A percentile compares a stretch with the other conserved stretches of the same genome.
phyloP scores from a whole-genome alignment of 2,113 vertebrate species.

The Apeltes quadracus region DNA sequence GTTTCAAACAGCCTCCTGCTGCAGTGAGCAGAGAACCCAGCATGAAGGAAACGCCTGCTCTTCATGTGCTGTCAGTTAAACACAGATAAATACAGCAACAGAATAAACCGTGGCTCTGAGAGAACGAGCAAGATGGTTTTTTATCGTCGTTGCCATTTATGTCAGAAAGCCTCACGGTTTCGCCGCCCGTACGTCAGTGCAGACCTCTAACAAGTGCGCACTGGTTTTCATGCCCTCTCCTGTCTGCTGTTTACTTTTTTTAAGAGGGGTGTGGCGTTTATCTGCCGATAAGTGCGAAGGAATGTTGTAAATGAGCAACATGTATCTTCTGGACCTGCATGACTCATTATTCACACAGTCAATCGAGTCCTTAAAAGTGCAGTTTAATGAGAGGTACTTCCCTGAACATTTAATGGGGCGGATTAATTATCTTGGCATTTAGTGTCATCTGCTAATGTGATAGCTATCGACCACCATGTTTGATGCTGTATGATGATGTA shows the following conservation, averaged over 20 bases:
- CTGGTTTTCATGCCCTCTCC: constrained; percentile 49
- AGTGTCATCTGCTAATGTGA: background rate
- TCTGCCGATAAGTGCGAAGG: constrained; percentile 48
- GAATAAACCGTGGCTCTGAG: constrained; percentile 22
- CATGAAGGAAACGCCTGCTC: constrained; percentile 19
- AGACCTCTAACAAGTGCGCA: constrained; percentile 56
- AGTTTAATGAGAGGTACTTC: constrained; percentile 11
- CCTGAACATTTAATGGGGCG: background rate
- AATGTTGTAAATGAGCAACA: constrained; percentile 48
- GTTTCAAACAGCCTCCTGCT: constrained; percentile 10
- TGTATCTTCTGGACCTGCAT: constrained; percentile 48
- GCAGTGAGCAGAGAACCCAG: constrained; percentile 12
- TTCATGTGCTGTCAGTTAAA: constrained; percentile 59
- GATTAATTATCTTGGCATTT: constrained; percentile 5
- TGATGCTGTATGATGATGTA: background rate
- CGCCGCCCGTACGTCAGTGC: constrained; percentile 7
- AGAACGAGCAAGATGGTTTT: constrained; percentile 2
- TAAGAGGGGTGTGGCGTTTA: constrained; percentile 34
- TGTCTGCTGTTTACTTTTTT: constrained; percentile 38
- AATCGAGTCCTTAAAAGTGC: constrained; percentile 4
- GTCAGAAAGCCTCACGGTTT: constrained; percentile 16
- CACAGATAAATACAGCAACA: constrained; percentile 57
- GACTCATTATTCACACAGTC: constrained; percentile 40
- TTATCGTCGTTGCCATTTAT: constrained; percentile 3
- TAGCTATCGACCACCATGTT: background rate